Percentiles rank a stretch among this genome's conserved stretches.
phyloP scores from a whole-genome alignment of 2,888 invertebrate species.

The Heliconius ismenius region DNA sequence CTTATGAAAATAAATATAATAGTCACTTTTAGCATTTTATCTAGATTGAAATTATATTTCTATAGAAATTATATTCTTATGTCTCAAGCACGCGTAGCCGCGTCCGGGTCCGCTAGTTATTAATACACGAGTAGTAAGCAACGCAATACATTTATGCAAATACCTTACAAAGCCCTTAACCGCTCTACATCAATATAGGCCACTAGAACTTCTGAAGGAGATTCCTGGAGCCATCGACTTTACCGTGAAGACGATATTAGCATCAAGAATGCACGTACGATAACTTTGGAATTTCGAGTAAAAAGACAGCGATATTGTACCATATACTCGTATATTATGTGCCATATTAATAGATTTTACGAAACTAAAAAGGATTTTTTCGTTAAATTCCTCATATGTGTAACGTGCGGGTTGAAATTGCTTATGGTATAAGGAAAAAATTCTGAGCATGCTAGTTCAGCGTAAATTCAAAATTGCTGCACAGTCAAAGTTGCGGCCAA shows the following conservation, averaged over 20 bases:
- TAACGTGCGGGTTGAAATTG: slow-evolving; percentile 10
- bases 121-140: not conserved
- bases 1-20: no score
- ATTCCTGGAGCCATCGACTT: slow-evolving; percentile 25
- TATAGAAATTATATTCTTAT: no score
- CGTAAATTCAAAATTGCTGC: slow-evolving; percentile 14
- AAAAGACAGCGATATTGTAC: slow-evolving; percentile 1
- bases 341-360: slow-evolving; percentile 1
- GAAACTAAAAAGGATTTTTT: not conserved
- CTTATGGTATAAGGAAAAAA: slow-evolving; percentile 46
- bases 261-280: slow-evolving; percentile 15
- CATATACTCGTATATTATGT: slow-evolving; percentile 5
- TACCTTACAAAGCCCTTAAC: slow-evolving; percentile 27
- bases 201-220: slow-evolving; percentile 28
- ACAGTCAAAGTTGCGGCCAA: slow-evolving; percentile 19
- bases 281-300: slow-evolving; percentile 8
- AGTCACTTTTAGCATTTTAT: no score
- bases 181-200: slow-evolving; percentile 25
- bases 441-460: slow-evolving; percentile 10
- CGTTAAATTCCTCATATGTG: slow-evolving; percentile 5
- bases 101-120: no score
- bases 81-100: no score
- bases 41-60: no score
- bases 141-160: slow-evolving; percentile 32
- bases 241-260: slow-evolving; percentile 26